Evolutionary conservation across 30 jellyfish, hydroid and myxozoan genomes (phyloP).

Genomic region (Morbakka virulenta): DNA sequence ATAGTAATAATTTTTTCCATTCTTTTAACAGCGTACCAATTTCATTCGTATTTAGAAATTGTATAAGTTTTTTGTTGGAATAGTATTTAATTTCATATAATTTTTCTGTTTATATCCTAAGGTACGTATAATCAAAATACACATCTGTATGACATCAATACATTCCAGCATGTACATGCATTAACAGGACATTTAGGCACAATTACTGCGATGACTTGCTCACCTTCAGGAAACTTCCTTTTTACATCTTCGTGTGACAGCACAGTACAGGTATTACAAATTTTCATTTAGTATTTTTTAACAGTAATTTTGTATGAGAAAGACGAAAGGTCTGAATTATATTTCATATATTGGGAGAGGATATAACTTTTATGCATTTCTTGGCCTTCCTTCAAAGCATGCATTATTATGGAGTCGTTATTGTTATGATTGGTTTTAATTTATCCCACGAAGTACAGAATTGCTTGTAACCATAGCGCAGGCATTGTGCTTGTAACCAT

Average conservation of each 20-base stretch:
- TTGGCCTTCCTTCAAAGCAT: no score
- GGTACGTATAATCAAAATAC: constrained; percentile 97
- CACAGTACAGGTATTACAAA: constrained; percentile 83
- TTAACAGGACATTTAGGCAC: constrained; percentile 95
- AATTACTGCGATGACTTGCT: constrained; percentile 73
- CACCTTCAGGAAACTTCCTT: constrained; percentile 90
- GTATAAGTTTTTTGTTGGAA: no score
- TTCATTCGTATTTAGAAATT: no score
- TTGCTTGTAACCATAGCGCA: no score
- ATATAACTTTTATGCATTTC: neutral
- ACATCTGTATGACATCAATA: constrained; percentile 79
- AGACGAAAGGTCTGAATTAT: neutral
- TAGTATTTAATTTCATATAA: no score
- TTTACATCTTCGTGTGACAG: constrained; percentile 90
- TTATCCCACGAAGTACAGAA: no score
- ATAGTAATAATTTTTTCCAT: no score
- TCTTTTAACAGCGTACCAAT: no score
- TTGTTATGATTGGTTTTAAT: no score
- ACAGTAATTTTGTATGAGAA: neutral
- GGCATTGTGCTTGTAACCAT: no score
- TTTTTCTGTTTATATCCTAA: constrained; percentile 1
- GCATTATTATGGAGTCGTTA: no score
- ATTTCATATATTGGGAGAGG: neutral
- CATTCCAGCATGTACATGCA: constrained; percentile 77
- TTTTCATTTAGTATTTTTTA: neutral